Percentiles rank a stretch among this genome's conserved stretches.
Conservation (phyloP, 1,140 invertebrate species). For the Cherax quadricarinatus region DNA sequence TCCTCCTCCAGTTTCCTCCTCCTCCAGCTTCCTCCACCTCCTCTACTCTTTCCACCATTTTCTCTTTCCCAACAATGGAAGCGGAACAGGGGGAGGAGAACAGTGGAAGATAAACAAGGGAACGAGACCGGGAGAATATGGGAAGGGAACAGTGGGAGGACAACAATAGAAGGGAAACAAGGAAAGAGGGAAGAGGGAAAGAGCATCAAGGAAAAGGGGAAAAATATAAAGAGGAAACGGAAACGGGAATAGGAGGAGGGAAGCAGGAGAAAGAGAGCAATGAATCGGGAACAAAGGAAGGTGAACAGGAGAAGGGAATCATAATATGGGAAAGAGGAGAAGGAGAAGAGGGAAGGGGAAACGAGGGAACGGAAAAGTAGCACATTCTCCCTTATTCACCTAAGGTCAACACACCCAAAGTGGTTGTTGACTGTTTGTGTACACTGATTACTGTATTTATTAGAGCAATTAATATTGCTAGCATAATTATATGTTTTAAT, state of each 20-base stretch:
- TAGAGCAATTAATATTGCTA: too few relatives aligned
- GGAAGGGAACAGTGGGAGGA: background rate
- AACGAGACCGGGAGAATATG: background rate
- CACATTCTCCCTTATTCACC: too few relatives aligned
- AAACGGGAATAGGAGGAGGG: background rate
- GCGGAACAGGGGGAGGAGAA: background rate
- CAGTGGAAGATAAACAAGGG: background rate
- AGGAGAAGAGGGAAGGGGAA: background rate
- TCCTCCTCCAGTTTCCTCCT: too few relatives aligned
- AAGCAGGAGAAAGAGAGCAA: background rate
- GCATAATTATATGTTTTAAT: too few relatives aligned
- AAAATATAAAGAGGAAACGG: background rate
- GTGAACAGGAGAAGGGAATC: background rate
- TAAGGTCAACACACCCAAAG: too few relatives aligned
- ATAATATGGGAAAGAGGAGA: background rate
- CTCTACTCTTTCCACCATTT: too few relatives aligned
- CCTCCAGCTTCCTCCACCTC: too few relatives aligned
- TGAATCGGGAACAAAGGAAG: too few relatives aligned
- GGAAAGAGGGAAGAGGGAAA: background rate
- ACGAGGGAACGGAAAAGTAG: too few relatives aligned
- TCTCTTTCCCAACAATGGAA: too few relatives aligned
- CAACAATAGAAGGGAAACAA: background rate
- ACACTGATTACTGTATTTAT: too few relatives aligned
- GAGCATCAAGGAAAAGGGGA: background rate
- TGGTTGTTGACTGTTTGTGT: too few relatives aligned